Evolutionary conservation across 1,140 invertebrate genomes (phyloP).

Genomic region (Solenopsis fugax): DNA sequence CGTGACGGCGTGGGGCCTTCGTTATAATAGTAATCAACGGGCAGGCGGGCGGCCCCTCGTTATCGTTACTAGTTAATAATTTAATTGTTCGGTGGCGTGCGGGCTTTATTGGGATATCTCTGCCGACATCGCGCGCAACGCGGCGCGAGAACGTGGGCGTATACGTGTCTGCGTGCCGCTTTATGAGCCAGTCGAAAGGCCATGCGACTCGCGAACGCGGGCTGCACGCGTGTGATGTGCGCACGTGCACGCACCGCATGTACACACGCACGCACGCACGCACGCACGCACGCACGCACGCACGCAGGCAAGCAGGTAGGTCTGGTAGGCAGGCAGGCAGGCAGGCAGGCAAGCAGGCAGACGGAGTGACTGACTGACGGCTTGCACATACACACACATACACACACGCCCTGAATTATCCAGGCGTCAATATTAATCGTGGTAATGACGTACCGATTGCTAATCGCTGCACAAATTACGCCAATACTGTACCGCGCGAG

Average conservation of each 20-base stretch:
- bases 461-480: conserved; percentile 73
- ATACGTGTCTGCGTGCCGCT: conserved; percentile 11
- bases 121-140: conserved; percentile 78
- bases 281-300: background rate
- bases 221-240: conserved; percentile 30
- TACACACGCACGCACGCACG: background rate
- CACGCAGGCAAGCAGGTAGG: too few species aligned
- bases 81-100: conserved; percentile 86
- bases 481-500: conserved; percentile 58
- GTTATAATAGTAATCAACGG: conserved; percentile 84
- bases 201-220: conserved; percentile 15
- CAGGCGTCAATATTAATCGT: conserved; percentile 74
- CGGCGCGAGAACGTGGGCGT: background rate
- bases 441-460: conserved; percentile 71
- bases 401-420: conserved; percentile 55
- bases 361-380: conserved; percentile 40
- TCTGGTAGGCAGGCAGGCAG: background rate
- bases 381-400: conserved; percentile 14
- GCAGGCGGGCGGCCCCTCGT: conserved; percentile 77
- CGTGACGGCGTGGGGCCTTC: conserved; percentile 69
- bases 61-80: conserved; percentile 86
- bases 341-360: background rate
- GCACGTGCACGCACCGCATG: background rate
- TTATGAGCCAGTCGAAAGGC: conserved; percentile 35
- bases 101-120: conserved; percentile 84